Conservation (phyloP, 1,140 invertebrate species). For the Protaetia brevitarsis region DNA sequence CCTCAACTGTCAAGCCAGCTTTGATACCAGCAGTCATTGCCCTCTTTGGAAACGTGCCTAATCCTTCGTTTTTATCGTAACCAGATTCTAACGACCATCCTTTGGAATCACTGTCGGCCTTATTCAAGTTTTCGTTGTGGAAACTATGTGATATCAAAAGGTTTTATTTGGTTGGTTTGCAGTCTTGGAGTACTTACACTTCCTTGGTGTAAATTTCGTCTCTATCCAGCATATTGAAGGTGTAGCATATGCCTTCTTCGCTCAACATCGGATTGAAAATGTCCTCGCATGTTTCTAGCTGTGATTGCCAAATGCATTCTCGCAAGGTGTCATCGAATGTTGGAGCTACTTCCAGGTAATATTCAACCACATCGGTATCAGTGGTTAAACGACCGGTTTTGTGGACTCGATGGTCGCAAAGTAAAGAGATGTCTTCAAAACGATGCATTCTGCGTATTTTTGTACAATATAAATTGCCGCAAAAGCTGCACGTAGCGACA, state of each 20-base stretch:
- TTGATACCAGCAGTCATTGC: conserved; percentile 59
- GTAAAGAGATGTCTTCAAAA: conserved; percentile 48
- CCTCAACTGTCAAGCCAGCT: conserved; percentile 58
- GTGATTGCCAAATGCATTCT: conserved; percentile 54
- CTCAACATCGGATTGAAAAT: conserved; percentile 62
- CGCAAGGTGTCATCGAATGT: conserved; percentile 56
- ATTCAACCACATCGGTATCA: conserved; percentile 37
- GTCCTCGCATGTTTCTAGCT: conserved; percentile 54
- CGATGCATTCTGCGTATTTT: too few species aligned
- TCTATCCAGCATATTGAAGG: conserved; percentile 63
- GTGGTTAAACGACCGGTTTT: conserved; percentile 41
- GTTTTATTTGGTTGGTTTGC: too few species aligned
- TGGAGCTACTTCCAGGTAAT: conserved; percentile 46
- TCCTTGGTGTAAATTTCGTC: conserved; percentile 56
- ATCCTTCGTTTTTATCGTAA: conserved; percentile 52
- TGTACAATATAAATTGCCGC: too few species aligned
- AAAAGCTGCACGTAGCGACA: too few species aligned
- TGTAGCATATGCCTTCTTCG: conserved; percentile 68
- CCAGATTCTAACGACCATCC: conserved; percentile 62
- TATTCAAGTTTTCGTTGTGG: conserved; percentile 51
- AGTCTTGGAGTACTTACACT: too few species aligned
- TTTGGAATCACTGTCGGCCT: conserved; percentile 43
- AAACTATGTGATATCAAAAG: too few species aligned
- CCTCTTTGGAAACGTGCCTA: conserved; percentile 58
- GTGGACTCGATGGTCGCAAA: conserved; percentile 55